Base-by-base conservation (phyloP, 1,140 invertebrate species). In the Frieseomelitta varia region DNA sequence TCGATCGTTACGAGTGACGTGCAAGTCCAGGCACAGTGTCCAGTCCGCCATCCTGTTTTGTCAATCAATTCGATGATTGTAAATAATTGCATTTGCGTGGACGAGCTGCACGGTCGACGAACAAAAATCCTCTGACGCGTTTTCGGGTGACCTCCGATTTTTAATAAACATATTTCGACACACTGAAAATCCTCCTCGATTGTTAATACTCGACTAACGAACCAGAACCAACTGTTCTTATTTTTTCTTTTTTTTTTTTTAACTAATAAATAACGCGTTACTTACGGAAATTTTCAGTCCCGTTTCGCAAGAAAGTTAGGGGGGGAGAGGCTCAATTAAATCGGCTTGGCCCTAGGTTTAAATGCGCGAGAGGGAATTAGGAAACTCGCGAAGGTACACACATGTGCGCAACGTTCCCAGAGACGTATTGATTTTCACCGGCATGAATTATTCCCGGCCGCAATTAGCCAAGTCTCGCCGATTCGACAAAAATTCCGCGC, bases 391-490 rank as follows among this genome's bases (percentile, higher is more conserved):
- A 47, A 39, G 47, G 72, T 19, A 51, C 67, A 72, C 58, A 81
- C 30, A 56, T 53, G 51, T 51, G 78, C 69, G 3, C 55, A 61
- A 53, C 17, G 27, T 51, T 67, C 0, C 39, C 71, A 19, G 65
- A 80, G 76, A 87, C 63, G 76, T 74, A 69, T 87, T 73, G 86
- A 82, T 85, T 76, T 71, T 82, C 53, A 63, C 11, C 2, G 76
- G 56, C 83, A 85, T 77, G 78, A 88, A 88, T 89, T 88, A 89
- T 86, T 88, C 75, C 84, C 39, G 17, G 4, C 67, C 56, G 76
- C 72, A 89, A 89, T 89, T 89, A 88, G 71, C 79, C 69, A 65
- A 83, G 84, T 88, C 85, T 72, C 51, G 39, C 4, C 30, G 56
- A 55, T 72, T 27, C 51, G 79, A 56, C 30, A 79, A 85, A 86